Evolutionary conservation across 2,888 invertebrate genomes (phyloP), one percentile per base, ranked within the genome.

Genomic region (Chaetogeoica ovagalla): DNA sequence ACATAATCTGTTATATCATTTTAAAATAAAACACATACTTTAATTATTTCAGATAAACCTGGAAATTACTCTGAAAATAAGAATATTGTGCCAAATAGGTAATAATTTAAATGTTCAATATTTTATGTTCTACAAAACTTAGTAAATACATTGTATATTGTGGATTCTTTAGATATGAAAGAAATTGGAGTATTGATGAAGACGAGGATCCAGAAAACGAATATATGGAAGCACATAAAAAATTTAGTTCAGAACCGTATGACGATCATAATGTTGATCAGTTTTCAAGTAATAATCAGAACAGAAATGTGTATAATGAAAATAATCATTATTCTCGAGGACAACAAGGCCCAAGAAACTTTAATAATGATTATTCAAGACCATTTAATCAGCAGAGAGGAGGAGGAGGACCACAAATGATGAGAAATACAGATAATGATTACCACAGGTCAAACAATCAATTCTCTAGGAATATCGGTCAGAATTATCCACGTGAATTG

Each of bases 191-290:
- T 79, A n/a, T 55, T 63, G 79, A 79, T 15, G 79, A 79, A 39
- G 79, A 79, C 37, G 79, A 79, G 21, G 69, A 79, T n/a, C 79
- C 79, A 39, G 79, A 79, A 79, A 70, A 79, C 63, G 79, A 79
- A 70, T 79, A 79, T 19, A 79, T 79, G 79, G 79, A 79, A 30
- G 79, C 79, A 39, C 79, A 79, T 63, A 79, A 70, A 39, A 79
- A 79, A 63, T 79, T 79, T 63, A 63, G 79, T 63, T 79, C 79
- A 43, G 79, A 79, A 79, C 70, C 62, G 19, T 79, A 21, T 63
- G 23, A 77, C 62, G 39, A 63, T 63, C 55, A 63, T 55, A 39
- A 70, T 71, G 21, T 55, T 8, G 70, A 71, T 52, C 48, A 69
- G 52, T 71, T 70, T 63, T 71, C 62, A 52, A 63, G 71, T 70